A percentile compares a stretch with the other conserved stretches of the same genome.
These are phyloP conservation scores for Aselliscus stoliczkanus DNA, from an alignment of 2,797 vertebrate species.

Conservation along the genomic window DNA sequence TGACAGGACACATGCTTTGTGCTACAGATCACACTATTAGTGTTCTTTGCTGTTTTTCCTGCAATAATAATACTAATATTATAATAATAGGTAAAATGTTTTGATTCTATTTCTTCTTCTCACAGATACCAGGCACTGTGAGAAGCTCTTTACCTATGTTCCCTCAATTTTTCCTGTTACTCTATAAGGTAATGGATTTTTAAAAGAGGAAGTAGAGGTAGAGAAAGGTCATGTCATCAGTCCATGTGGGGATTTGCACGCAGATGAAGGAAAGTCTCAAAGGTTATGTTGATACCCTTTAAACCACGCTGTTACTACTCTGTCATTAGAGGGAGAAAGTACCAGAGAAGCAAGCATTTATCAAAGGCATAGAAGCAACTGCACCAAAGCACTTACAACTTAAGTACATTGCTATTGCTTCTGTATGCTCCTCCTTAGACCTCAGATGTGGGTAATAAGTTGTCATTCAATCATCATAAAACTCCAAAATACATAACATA, in stretches of 20 bases:
- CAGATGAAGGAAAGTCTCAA: not conserved
- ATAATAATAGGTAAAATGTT: not conserved
- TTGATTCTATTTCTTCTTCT: not conserved
- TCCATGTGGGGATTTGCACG: not conserved
- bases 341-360: not conserved
- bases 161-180: not conserved
- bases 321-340: not conserved
- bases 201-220: not conserved
- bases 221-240: not conserved
- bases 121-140: not conserved
- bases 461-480: not conserved
- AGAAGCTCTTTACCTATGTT: not conserved
- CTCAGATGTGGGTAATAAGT: not conserved
- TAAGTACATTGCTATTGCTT: not conserved
- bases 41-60: not conserved
- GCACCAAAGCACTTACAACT: not conserved
- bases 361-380: not conserved
- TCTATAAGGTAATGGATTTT: not conserved
- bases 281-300: not conserved
- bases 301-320: not conserved
- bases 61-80: not conserved
- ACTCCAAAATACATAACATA: not conserved
- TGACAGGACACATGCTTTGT: not conserved
- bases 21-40: not conserved
- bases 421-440: not conserved